Conservation (phyloP, 2,797 vertebrate species). For the Cheirogaleus major region DNA sequence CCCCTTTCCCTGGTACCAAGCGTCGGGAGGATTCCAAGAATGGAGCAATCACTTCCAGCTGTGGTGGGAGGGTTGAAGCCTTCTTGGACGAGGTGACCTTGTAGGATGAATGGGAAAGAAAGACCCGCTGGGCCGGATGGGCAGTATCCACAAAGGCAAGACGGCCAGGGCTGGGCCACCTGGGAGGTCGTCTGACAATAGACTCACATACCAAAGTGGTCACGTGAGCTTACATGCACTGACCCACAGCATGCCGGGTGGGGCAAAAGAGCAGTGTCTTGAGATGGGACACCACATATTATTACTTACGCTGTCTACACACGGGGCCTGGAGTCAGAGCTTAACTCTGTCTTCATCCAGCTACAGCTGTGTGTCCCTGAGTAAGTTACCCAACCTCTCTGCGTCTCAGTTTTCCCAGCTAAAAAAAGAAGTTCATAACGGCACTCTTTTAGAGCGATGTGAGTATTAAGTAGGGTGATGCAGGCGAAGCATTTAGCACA, state of each 20-base stretch:
- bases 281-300: background rate
- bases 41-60: background rate
- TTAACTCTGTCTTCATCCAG: background rate
- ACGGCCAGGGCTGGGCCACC: too few relatives aligned
- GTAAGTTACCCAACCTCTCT: background rate
- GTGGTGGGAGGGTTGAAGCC: background rate
- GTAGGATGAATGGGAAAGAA: background rate
- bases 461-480: background rate
- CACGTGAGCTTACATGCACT: background rate
- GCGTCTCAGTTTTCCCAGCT: background rate
- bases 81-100: background rate
- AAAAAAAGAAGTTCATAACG: background rate
- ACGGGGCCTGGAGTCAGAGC: background rate
- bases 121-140: background rate
- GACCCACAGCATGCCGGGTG: background rate
- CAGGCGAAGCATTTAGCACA: background rate
- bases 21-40: background rate
- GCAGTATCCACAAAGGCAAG: background rate
- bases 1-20: background rate
- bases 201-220: background rate
- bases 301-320: background rate
- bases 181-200: background rate
- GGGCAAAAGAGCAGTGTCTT: background rate
- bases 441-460: background rate
- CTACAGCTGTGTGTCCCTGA: background rate